These are phyloP conservation scores for Bradypus variegatus DNA, from an alignment of 2,797 vertebrate genomes.

Conservation along the genomic window DNA sequence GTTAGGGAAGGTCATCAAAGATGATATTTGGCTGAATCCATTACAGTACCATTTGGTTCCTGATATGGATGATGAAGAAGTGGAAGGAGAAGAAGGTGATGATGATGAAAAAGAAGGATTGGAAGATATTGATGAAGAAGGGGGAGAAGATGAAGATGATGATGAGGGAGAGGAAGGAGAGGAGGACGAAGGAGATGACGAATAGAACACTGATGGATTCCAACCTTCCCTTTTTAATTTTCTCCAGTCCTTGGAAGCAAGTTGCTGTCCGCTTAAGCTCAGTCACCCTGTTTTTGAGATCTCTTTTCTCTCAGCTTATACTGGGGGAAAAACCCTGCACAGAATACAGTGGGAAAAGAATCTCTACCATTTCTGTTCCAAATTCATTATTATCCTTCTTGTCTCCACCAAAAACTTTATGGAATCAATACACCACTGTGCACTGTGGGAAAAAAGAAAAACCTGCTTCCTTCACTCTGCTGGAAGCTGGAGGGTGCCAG, in stretches of 20 bases:
- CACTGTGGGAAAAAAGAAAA: constrained; percentile 86
- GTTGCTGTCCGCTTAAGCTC: no score
- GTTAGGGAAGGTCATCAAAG: no score
- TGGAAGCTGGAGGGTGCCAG: constrained; percentile 84
- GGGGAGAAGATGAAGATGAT: constrained; percentile 96
- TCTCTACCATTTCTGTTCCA: constrained; percentile 81
- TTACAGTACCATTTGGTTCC: constrained; percentile 98
- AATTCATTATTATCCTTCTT: constrained; percentile 76
- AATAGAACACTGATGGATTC: no score
- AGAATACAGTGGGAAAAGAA: constrained; percentile 82
- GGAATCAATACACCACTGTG: constrained; percentile 86
- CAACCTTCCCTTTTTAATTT: no score
- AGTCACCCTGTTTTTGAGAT: constrained; percentile 30
- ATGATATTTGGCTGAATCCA: constrained; percentile 69
- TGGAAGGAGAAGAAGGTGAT: constrained; percentile 95
- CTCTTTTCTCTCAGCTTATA: constrained; percentile 84
- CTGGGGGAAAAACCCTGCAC: constrained; percentile 77
- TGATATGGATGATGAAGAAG: constrained; percentile 98
- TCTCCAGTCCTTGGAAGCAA: no score
- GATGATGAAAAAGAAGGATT: constrained; percentile 94
- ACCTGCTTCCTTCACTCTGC: constrained; percentile 78
- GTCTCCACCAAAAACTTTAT: constrained; percentile 50
- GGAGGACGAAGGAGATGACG: constrained; percentile 63
- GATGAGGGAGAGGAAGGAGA: constrained; percentile 95
- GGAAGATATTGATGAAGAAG: constrained; percentile 98